phyloP scores from a whole-genome alignment of 2,888 invertebrate genomes.

The Chymomyza fuscimana region DNA sequence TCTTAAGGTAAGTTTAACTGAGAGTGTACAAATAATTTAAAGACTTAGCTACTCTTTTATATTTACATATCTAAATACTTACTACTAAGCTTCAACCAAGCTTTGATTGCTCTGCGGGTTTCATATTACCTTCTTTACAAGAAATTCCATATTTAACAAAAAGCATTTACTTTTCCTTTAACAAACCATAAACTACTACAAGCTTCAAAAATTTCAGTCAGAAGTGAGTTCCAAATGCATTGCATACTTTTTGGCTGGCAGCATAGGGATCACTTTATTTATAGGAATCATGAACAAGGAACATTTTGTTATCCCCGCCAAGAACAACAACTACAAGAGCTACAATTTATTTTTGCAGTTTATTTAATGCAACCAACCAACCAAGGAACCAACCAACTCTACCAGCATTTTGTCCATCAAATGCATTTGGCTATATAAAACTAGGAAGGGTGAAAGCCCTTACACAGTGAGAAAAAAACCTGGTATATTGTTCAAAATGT shows the following conservation, averaged over 20 bases:
- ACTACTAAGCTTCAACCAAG: neutral
- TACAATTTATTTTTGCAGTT: constrained; percentile 13
- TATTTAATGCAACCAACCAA: constrained; percentile 23
- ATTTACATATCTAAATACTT: no score
- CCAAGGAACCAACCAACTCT: neutral
- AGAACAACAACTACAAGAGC: neutral
- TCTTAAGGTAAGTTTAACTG: no score
- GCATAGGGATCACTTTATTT: neutral
- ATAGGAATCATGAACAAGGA: neutral
- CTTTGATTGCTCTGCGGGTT: neutral
- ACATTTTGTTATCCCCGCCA: neutral
- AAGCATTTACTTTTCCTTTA: neutral
- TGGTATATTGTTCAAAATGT: no score
- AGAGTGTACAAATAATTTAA: no score
- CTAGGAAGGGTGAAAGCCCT: neutral
- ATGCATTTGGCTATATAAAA: constrained; percentile 31
- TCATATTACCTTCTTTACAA: neutral
- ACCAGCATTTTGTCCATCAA: constrained; percentile 24
- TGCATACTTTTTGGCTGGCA: neutral
- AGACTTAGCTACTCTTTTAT: no score
- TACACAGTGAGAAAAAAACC: constrained; percentile 1
- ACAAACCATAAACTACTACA: neutral
- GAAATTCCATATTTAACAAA: neutral
- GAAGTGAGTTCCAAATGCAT: neutral
- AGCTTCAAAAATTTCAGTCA: neutral